These are phyloP conservation scores for Theristicus caerulescens DNA, from an alignment of 2,113 vertebrate species.

Conservation along the genomic window DNA sequence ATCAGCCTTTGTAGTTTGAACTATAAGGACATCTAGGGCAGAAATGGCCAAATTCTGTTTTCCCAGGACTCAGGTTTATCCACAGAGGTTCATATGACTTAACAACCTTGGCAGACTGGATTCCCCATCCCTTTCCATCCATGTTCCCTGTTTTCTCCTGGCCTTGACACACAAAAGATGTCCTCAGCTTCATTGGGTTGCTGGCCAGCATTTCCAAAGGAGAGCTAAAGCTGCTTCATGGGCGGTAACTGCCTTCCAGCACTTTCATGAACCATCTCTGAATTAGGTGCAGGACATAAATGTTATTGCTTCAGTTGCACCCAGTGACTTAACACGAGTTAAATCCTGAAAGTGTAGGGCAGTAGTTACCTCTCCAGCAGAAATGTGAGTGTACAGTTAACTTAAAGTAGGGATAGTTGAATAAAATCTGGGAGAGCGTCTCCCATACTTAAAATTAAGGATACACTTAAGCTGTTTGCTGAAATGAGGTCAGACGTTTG, in stretches of 20 bases:
- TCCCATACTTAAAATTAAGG: constrained; percentile 24
- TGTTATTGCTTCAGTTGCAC: background rate
- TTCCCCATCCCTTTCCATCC: background rate
- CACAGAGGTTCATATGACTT: background rate
- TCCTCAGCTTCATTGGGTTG: background rate
- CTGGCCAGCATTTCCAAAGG: background rate
- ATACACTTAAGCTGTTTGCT: constrained; percentile 12
- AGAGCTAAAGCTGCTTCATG: background rate
- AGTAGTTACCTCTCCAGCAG: background rate
- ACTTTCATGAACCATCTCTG: background rate
- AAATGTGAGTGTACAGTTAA: background rate
- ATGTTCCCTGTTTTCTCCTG: background rate
- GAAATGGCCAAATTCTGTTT: background rate
- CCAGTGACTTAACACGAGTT: background rate
- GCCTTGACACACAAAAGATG: background rate
- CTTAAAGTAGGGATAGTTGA: background rate
- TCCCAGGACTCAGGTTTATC: background rate
- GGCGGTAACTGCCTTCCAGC: background rate
- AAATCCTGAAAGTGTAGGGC: background rate
- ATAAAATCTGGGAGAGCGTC: background rate
- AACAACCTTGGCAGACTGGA: background rate
- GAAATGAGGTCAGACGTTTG: constrained; percentile 35
- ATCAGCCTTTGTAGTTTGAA: background rate
- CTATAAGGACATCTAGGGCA: background rate
- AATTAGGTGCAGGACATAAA: background rate